Percentiles rank a stretch among this genome's conserved stretches.
These are phyloP conservation scores for Pangasius sanitwongsei DNA, from an alignment of 2,797 vertebrate species.

Conservation along the genomic window DNA sequence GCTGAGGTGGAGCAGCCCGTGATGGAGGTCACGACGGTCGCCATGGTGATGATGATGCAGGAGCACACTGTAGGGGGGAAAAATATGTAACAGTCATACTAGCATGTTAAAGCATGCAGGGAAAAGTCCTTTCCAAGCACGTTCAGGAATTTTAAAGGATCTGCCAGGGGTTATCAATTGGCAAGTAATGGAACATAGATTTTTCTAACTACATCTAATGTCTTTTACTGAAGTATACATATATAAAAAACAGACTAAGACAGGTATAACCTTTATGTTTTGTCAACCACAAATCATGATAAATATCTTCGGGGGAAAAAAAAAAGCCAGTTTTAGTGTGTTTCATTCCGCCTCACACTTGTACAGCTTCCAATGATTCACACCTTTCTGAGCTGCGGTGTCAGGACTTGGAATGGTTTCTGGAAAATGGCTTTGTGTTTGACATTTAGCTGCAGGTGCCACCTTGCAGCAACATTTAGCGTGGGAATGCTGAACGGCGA, in stretches of 20 bases:
- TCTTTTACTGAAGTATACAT: not conserved
- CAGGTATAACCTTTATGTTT: not conserved
- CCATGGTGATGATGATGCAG: conserved; percentile 89
- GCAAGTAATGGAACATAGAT: not conserved
- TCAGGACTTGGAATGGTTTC: conserved; percentile 51
- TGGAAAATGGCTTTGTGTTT: conserved; percentile 29
- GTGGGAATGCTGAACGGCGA: conserved; percentile 55
- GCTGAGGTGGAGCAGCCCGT: conserved; percentile 97
- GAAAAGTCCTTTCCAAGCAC: not conserved
- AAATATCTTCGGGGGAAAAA: not conserved
- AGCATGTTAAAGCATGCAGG: not conserved
- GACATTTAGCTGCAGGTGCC: conserved; percentile 51
- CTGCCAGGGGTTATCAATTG: not conserved
- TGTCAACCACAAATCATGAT: not conserved
- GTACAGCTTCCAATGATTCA: not conserved
- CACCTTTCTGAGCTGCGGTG: conserved; percentile 32
- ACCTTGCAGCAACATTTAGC: conserved; percentile 64
- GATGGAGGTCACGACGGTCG: conserved; percentile 95
- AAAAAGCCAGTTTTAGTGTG: not conserved
- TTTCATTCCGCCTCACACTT: not conserved
- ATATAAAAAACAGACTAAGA: not conserved
- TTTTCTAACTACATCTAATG: not conserved
- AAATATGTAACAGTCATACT: not conserved
- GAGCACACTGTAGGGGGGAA: conserved; percentile 79
- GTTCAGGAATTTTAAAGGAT: not conserved